These are phyloP conservation scores for Neofelis nebulosa DNA, from an alignment of 2,113 vertebrate genomes.

Conservation along the genomic window DNA sequence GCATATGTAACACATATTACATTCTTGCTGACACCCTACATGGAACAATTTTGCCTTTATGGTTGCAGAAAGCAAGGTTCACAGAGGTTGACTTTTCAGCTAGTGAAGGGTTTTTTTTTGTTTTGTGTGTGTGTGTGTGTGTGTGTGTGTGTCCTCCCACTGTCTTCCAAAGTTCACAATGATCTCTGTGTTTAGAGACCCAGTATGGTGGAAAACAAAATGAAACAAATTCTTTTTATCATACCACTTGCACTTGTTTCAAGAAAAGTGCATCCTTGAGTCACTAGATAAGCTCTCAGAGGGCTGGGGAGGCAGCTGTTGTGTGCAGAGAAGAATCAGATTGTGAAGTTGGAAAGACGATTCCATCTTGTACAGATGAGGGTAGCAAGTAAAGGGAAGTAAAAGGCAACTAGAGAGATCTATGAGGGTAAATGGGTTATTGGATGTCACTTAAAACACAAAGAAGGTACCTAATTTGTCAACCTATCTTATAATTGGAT, in stretches of 20 bases:
- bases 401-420: background rate
- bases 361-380: background rate
- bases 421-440: background rate
- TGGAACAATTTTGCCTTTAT: background rate
- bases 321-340: background rate
- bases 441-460: background rate
- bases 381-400: background rate
- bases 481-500: background rate
- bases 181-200: background rate
- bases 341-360: background rate
- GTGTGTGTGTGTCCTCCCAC: background rate
- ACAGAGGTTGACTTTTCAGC: background rate
- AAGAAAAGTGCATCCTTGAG: background rate
- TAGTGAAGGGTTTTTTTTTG: background rate
- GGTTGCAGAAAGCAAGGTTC: background rate
- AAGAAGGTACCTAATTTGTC: background rate
- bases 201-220: background rate
- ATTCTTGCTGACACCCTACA: background rate
- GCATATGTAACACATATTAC: rapidly evolving
- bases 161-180: background rate
- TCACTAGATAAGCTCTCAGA: background rate
- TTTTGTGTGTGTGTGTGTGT: background rate
- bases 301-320: background rate
- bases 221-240: background rate
- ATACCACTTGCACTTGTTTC: background rate